Conservation (phyloP, 2,888 invertebrate genomes). For the Lamellibrachia satsuma region DNA sequence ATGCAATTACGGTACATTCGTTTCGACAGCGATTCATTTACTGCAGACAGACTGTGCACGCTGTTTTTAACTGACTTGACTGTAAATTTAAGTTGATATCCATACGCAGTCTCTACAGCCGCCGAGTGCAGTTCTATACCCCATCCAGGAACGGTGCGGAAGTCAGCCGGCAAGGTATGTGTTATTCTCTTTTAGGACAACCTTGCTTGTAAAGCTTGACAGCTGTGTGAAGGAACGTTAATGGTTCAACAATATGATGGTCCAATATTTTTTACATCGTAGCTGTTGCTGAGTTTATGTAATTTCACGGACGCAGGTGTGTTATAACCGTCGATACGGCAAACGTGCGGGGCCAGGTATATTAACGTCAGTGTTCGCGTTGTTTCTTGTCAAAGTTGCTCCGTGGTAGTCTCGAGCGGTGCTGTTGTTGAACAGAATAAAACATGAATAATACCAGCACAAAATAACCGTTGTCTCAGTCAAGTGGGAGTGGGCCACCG, state of each 20-base stretch:
- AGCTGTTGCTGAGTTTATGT: not conserved
- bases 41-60: not conserved
- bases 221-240: not conserved
- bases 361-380: not conserved
- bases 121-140: not conserved
- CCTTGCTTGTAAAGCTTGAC: not conserved
- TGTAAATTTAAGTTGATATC: not conserved
- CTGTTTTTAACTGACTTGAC: not conserved
- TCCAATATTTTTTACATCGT: not conserved
- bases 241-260: not conserved
- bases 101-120: conserved; percentile 3
- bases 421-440: not conserved
- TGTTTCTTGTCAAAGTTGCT: not conserved
- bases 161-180: not conserved
- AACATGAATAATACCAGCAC: not conserved
- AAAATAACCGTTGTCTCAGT: not conserved
- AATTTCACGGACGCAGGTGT: conserved; percentile 7
- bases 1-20: not conserved
- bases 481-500: not conserved
- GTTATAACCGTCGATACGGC: not conserved
- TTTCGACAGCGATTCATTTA: not conserved
- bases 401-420: not conserved
- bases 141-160: conserved; percentile 3
- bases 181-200: not conserved
- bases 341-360: not conserved